These are phyloP conservation scores for Glaucopsyche alexis DNA, from an alignment of 2,888 invertebrate genomes.

Conservation along the genomic window DNA sequence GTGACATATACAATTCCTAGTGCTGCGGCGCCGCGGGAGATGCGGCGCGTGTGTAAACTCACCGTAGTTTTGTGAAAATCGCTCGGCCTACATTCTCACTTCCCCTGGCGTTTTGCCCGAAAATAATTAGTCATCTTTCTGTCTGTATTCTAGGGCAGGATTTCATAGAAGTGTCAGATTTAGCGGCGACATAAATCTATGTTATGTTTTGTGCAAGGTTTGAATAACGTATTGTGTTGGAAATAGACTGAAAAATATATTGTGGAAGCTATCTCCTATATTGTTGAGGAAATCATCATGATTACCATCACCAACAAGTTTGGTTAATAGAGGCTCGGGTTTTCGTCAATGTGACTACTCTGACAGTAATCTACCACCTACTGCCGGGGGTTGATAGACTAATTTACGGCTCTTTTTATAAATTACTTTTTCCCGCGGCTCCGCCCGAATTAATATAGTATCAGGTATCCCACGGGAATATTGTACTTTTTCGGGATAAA, in stretches of 20 bases:
- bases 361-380: no score
- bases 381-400: no score
- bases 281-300: not conserved
- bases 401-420: no score
- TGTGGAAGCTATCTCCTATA: not conserved
- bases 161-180: conserved; percentile 49
- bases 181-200: conserved; percentile 33
- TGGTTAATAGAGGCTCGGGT: no score
- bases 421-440: no score
- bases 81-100: conserved; percentile 44
- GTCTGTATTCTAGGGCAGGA: conserved; percentile 54
- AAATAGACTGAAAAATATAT: not conserved
- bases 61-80: conserved; percentile 38
- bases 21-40: no score
- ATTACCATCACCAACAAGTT: not conserved
- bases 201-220: not conserved
- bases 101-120: conserved; percentile 63
- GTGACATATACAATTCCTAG: no score
- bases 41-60: conserved; percentile 4
- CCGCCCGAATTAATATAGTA: no score
- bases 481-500: no score
- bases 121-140: conserved; percentile 71
- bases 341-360: no score
- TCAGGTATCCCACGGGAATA: no score
- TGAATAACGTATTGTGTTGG: conserved; percentile 9